Evolutionary conservation across 2,797 vertebrate species (phyloP).

Genomic region (Chelonia mydas): DNA sequence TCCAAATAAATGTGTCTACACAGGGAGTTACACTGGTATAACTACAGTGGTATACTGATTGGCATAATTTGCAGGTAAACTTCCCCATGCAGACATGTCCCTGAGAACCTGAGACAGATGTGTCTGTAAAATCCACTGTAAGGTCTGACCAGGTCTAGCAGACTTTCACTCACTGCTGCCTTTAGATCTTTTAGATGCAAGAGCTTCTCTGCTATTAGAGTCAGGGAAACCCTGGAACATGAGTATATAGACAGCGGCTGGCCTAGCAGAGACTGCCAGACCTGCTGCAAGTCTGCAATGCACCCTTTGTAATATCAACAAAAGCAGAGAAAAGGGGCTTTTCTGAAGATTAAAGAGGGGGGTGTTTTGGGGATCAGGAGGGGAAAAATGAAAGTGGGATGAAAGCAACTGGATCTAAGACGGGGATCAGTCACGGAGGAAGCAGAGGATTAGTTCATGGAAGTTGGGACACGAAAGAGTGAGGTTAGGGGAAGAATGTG

Average conservation of each 20-base stretch:
- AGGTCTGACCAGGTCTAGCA: not conserved
- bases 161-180: not conserved
- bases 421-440: rapidly evolving
- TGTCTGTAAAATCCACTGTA: not conserved
- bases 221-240: not conserved
- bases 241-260: not conserved
- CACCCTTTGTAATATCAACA: rapidly evolving
- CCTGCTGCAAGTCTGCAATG: not conserved
- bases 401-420: not conserved
- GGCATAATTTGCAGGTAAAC: not conserved
- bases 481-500: not conserved
- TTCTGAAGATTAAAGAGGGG: not conserved
- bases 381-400: not conserved
- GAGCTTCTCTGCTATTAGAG: not conserved
- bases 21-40: not conserved
- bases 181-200: not conserved
- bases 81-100: not conserved
- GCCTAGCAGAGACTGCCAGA: not conserved
- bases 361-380: not conserved
- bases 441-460: rapidly evolving
- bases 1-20: not conserved
- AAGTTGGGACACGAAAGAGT: not conserved
- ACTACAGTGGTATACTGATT: not conserved
- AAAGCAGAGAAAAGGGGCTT: not conserved
- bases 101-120: not conserved